These are phyloP conservation scores for Drosophila insularis DNA, from an alignment of 1,140 invertebrate species.

Conservation along the genomic window DNA sequence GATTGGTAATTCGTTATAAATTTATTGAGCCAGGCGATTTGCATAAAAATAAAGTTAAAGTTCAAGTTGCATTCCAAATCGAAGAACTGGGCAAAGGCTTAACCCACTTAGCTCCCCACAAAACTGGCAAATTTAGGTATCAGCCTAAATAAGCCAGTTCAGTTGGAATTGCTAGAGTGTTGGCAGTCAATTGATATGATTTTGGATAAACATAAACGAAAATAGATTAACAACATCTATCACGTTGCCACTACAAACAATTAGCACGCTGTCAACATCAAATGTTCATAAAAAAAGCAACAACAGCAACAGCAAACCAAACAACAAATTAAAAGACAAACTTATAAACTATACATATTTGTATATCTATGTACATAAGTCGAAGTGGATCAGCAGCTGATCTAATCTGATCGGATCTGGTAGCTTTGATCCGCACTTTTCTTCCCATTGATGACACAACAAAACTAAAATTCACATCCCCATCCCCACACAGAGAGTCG, in stretches of 20 bases:
- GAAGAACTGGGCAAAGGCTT: slow-evolving; percentile 44
- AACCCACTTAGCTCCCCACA: slow-evolving; percentile 28
- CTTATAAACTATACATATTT: not conserved
- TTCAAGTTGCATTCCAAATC: slow-evolving; percentile 26
- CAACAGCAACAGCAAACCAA: slow-evolving; percentile 10
- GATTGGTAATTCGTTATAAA: slow-evolving; percentile 65
- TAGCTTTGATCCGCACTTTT: slow-evolving; percentile 17
- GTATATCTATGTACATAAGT: not conserved
- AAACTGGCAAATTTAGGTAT: slow-evolving; percentile 3
- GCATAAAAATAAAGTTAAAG: slow-evolving; percentile 45
- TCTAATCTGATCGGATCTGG: slow-evolving; percentile 30
- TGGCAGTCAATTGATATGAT: slow-evolving; percentile 5
- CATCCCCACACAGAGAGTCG: slow-evolving; percentile 54
- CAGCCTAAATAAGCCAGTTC: slow-evolving; percentile 32
- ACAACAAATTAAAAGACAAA: slow-evolving; percentile 21
- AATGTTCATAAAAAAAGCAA: slow-evolving; percentile 41
- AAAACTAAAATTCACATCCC: slow-evolving; percentile 15
- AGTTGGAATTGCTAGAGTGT: not conserved
- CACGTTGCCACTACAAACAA: slow-evolving; percentile 32
- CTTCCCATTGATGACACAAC: slow-evolving; percentile 39
- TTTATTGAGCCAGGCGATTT: slow-evolving; percentile 48
- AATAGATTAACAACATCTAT: slow-evolving; percentile 1
- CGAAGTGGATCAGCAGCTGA: slow-evolving; percentile 66
- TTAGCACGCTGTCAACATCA: slow-evolving; percentile 63
- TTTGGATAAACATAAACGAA: slow-evolving; percentile 11